These are phyloP conservation scores for Novumbra hubbsi DNA, from an alignment of 2,797 vertebrate genomes.

Conservation along the genomic window DNA sequence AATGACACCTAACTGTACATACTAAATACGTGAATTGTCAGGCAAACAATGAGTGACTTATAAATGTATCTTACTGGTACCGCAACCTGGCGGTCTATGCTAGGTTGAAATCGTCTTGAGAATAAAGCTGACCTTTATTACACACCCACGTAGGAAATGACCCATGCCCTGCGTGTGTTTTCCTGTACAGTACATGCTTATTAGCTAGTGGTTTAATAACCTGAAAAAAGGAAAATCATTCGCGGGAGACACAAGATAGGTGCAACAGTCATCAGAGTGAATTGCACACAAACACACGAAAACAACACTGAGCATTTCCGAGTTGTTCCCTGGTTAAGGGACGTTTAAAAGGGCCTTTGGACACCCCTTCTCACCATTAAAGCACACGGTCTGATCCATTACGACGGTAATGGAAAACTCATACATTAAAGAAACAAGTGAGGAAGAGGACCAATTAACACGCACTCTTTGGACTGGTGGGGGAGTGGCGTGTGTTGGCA, in stretches of 20 bases:
- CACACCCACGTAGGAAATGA: neutral
- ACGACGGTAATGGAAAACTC: conserved; percentile 25
- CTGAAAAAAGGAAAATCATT: conserved; percentile 4
- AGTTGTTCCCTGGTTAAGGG: conserved; percentile 54
- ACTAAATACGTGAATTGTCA: neutral
- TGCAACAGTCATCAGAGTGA: conserved; percentile 30
- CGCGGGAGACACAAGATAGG: conserved; percentile 25
- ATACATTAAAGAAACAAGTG: neutral
- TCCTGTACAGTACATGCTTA: neutral
- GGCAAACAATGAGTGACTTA: neutral
- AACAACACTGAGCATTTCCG: conserved; percentile 44
- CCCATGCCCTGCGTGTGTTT: neutral
- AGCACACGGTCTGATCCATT: conserved; percentile 51
- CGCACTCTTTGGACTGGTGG: neutral
- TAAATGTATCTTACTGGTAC: neutral
- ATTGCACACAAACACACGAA: conserved; percentile 16
- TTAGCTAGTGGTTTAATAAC: conserved; percentile 43
- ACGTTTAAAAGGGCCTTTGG: conserved; percentile 41
- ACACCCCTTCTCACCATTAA: conserved; percentile 54
- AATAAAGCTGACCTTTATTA: neutral
- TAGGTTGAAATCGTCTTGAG: neutral
- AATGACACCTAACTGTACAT: neutral
- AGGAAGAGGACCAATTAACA: neutral
- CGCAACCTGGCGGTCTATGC: neutral
- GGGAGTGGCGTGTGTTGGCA: conserved; percentile 6